Percentiles rank a stretch among this genome's conserved stretches.
Conservation (phyloP, 2,888 invertebrate species). For the Strigamia crassipes region DNA sequence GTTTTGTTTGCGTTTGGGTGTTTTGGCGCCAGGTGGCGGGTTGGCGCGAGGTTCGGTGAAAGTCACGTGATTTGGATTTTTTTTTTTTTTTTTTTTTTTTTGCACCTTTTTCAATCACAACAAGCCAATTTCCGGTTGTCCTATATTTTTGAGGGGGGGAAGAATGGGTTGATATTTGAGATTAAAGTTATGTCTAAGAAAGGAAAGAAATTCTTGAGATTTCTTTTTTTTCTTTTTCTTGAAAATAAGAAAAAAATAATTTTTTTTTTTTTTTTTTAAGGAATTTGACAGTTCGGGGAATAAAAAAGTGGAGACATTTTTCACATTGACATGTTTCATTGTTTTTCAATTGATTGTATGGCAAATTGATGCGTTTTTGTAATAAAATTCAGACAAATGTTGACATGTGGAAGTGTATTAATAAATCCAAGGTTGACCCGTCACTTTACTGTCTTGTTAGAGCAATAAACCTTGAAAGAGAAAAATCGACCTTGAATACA, state of each 20-base stretch:
- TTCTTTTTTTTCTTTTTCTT: background rate
- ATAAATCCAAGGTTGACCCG: background rate
- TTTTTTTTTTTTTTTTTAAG: too few species aligned
- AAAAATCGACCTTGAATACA: constrained; percentile 5
- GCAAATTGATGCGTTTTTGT: too few species aligned
- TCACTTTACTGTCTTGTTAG: constrained; percentile 26
- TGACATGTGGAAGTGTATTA: background rate
- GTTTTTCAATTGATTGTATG: too few species aligned
- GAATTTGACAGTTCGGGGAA: too few species aligned
- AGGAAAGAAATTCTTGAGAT: background rate
- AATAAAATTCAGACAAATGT: background rate
- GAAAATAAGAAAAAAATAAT: background rate
- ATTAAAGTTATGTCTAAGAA: too few species aligned
- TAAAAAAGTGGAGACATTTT: too few species aligned
- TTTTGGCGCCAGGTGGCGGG: background rate
- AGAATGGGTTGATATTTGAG: background rate
- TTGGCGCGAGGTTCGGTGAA: too few species aligned
- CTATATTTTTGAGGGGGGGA: background rate
- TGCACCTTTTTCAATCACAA: background rate
- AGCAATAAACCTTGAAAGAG: constrained; percentile 8
- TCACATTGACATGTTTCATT: too few species aligned
- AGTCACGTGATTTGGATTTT: too few species aligned
- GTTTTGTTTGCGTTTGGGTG: background rate
- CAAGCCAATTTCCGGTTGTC: background rate
- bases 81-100: background rate